phyloP scores from a whole-genome alignment of 2,888 invertebrate genomes.

The Drosophila kambysellisi region DNA sequence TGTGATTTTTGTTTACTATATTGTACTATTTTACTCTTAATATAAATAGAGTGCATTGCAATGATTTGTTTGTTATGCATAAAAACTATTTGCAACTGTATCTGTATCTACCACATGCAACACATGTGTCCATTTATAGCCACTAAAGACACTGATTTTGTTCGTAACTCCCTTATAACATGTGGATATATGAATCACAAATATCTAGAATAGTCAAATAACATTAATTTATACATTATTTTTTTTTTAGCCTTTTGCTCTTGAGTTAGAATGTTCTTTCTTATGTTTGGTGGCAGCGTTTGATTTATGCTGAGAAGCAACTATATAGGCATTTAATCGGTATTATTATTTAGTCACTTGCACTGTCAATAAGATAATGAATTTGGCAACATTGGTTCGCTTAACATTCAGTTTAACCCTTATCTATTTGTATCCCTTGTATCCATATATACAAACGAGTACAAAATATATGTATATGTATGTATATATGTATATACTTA shows the following conservation, averaged over 20 bases:
- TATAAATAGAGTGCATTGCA: slow-evolving; percentile 37
- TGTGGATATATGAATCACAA: slow-evolving; percentile 47
- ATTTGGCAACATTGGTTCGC: too few relatives aligned
- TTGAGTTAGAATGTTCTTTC: not conserved
- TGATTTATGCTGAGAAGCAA: slow-evolving; percentile 45
- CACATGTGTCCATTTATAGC: slow-evolving; percentile 30
- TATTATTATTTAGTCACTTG: slow-evolving; percentile 57
- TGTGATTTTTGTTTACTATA: slow-evolving; percentile 43
- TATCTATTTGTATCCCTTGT: too few relatives aligned
- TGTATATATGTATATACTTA: too few relatives aligned
- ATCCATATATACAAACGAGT: too few relatives aligned
- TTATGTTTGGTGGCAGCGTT: slow-evolving; percentile 29
- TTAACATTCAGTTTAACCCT: too few relatives aligned
- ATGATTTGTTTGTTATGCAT: slow-evolving; percentile 24
- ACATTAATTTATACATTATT: slow-evolving; percentile 5
- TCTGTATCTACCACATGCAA: slow-evolving; percentile 2
- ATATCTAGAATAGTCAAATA: slow-evolving; percentile 18
- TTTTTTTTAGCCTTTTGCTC: not conserved
- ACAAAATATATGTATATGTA: too few relatives aligned
- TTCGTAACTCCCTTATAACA: slow-evolving; percentile 52
- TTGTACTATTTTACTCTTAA: slow-evolving; percentile 34
- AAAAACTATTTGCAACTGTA: slow-evolving; percentile 34
- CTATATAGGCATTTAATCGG: slow-evolving; percentile 35
- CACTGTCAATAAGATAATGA: slow-evolving; percentile 55
- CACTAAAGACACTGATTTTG: slow-evolving; percentile 22